Evolutionary conservation across 2,113 vertebrate genomes (phyloP).

Genomic region (Aphelocoma coerulescens): DNA sequence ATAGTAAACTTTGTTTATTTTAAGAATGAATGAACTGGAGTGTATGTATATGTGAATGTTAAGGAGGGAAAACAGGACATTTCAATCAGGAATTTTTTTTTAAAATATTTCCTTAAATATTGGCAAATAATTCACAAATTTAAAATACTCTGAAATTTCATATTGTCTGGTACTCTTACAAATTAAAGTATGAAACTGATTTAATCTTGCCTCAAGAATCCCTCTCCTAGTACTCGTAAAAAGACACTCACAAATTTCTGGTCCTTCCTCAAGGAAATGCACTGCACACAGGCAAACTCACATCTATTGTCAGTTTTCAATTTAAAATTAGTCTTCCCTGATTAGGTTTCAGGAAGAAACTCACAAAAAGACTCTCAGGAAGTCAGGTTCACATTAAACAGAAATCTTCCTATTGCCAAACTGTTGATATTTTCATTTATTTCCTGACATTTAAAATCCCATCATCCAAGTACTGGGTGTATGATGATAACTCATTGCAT

Average conservation of each 20-base stretch:
- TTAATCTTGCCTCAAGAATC: not conserved
- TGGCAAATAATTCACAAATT: not conserved
- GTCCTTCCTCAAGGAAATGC: not conserved
- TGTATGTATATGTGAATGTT: not conserved
- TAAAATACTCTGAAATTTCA: not conserved
- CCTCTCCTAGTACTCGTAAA: not conserved
- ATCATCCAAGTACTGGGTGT: conserved; percentile 6
- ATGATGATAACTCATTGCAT: conserved; percentile 18
- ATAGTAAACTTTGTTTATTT: not conserved
- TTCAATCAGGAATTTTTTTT: not conserved
- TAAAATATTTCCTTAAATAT: not conserved
- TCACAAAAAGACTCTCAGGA: conserved; percentile 20
- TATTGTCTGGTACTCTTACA: not conserved
- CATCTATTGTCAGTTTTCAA: not conserved
- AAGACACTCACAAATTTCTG: not conserved
- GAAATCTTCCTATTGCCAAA: conserved; percentile 26
- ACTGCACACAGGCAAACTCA: not conserved
- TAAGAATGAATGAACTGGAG: not conserved
- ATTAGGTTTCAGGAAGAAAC: not conserved
- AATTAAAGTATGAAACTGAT: not conserved
- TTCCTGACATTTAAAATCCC: conserved; percentile 66
- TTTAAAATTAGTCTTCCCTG: not conserved
- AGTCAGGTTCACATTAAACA: conserved; percentile 10
- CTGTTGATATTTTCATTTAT: conserved; percentile 61
- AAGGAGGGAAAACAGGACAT: not conserved